These are phyloP conservation scores for Chloroceryle aenea DNA, from an alignment of 2,113 vertebrate species.

Conservation along the genomic window DNA sequence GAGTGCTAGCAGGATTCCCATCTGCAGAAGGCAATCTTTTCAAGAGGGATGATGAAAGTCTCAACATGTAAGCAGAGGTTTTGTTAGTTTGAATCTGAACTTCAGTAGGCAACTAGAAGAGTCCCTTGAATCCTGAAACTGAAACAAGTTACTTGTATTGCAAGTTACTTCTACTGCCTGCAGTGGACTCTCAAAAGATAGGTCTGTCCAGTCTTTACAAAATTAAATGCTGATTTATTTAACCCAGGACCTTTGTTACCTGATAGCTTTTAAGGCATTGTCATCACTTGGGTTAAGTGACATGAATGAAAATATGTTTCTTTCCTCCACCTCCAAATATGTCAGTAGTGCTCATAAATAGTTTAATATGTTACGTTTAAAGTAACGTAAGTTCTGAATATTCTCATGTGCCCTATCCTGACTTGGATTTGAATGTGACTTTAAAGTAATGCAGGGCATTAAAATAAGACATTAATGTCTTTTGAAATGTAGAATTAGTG, in stretches of 20 bases:
- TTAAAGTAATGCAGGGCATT: background rate
- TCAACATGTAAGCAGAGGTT: background rate
- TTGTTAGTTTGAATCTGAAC: background rate
- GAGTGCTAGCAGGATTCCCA: background rate
- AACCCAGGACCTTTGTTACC: background rate
- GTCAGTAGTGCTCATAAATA: background rate
- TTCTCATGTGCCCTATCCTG: background rate
- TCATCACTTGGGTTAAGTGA: background rate
- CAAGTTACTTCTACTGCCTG: background rate
- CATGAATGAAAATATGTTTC: background rate
- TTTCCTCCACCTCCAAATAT: background rate
- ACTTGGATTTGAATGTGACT: background rate
- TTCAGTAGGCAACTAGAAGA: background rate
- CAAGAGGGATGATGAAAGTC: background rate
- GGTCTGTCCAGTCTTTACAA: background rate
- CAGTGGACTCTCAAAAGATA: background rate
- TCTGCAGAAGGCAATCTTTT: background rate
- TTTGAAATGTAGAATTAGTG: conserved; percentile 1
- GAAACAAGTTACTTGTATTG: background rate
- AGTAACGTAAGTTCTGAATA: background rate
- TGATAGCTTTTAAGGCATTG: background rate
- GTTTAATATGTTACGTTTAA: background rate
- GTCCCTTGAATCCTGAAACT: background rate
- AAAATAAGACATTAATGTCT: background rate
- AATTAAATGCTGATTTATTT: background rate